These are phyloP conservation scores for Portunus trituberculatus DNA, from an alignment of 1,140 invertebrate genomes.

Conservation along the genomic window DNA sequence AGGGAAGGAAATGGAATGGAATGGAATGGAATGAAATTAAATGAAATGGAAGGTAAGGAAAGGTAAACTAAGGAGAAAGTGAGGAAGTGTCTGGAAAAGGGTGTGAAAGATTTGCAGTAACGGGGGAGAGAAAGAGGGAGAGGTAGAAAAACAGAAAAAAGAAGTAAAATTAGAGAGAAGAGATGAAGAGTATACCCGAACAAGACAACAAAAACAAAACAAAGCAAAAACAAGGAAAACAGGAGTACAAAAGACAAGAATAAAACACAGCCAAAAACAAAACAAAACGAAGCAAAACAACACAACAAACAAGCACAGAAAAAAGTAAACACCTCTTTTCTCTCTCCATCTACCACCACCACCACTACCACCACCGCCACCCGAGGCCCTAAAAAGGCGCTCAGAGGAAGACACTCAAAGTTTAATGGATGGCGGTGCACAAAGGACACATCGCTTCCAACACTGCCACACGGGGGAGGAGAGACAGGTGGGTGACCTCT, in stretches of 20 bases:
- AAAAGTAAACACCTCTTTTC: too few relatives aligned
- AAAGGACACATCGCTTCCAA: not conserved
- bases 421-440: not conserved
- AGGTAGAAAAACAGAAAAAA: too few relatives aligned
- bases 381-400: not conserved
- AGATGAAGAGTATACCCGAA: too few relatives aligned
- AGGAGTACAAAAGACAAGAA: too few relatives aligned
- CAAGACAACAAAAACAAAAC: too few relatives aligned
- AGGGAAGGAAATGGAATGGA: not conserved
- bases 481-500: not conserved
- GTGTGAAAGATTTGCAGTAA: not conserved
- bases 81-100: not conserved
- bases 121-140: not conserved
- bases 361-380: too few relatives aligned
- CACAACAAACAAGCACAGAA: too few relatives aligned
- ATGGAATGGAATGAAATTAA: not conserved
- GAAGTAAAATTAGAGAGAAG: not conserved
- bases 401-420: not conserved
- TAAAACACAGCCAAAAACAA: too few relatives aligned
- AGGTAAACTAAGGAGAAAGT: not conserved
- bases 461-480: not conserved
- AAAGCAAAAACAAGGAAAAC: too few relatives aligned
- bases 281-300: too few relatives aligned
- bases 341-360: too few relatives aligned
- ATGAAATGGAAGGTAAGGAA: not conserved